phyloP scores from a whole-genome alignment of 1,140 invertebrate species.

The Bursaphelenchus mucronatus region DNA sequence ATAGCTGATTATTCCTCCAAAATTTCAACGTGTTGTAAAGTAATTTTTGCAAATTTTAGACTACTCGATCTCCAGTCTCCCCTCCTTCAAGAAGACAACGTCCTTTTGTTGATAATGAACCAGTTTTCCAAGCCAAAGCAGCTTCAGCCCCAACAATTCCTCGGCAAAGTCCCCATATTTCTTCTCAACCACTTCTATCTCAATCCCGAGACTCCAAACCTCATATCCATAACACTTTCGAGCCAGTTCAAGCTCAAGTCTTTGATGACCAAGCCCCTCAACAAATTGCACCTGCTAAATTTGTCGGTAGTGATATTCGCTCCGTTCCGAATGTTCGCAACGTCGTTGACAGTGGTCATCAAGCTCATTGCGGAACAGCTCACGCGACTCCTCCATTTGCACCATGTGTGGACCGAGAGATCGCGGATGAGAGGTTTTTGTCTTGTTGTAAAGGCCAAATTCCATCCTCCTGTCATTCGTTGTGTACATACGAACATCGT shows the following conservation, averaged over 20 bases:
- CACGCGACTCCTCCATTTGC: constrained; percentile 44
- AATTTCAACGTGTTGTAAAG: too few relatives aligned
- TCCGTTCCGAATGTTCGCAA: constrained; percentile 30
- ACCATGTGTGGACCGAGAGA: constrained; percentile 42
- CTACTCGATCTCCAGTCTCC: too few relatives aligned
- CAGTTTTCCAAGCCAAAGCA: too few relatives aligned
- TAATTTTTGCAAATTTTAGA: too few relatives aligned
- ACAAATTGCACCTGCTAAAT: constrained; percentile 32
- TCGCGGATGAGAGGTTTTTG: constrained; percentile 49
- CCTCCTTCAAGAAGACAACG: too few relatives aligned
- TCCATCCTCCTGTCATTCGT: constrained; percentile 44
- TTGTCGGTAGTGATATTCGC: constrained; percentile 24
- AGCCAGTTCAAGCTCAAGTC: background rate
- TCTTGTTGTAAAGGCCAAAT: constrained; percentile 51
- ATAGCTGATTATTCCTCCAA: too few relatives aligned
- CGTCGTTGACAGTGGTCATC: constrained; percentile 44
- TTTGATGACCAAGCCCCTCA: constrained; percentile 34
- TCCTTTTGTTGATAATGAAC: too few relatives aligned
- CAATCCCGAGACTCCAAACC: background rate
- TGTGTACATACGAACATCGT: constrained; percentile 54
- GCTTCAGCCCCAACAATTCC: too few relatives aligned
- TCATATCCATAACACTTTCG: background rate
- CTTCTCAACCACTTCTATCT: background rate
- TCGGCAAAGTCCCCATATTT: background rate
- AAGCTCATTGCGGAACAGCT: constrained; percentile 47